Evolutionary conservation across 2,888 invertebrate species (phyloP).

Genomic region (Nemotelus pantherinus): DNA sequence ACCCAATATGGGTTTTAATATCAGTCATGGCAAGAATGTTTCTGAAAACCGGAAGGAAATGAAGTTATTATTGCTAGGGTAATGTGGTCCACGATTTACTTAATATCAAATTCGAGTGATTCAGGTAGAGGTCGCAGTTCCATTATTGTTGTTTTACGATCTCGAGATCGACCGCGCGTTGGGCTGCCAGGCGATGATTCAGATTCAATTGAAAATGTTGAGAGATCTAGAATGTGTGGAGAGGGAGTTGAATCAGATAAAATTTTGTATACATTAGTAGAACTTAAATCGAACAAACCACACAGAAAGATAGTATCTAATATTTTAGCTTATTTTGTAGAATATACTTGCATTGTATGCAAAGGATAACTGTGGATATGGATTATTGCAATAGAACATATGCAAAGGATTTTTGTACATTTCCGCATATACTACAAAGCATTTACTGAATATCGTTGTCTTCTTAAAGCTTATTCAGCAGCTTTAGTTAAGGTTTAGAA

Average conservation of each 20-base stretch:
- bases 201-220: slow-evolving; percentile 79
- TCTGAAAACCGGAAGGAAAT: slow-evolving; percentile 64
- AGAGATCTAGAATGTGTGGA: slow-evolving; percentile 71
- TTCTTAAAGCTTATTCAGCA: no score
- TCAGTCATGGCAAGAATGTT: slow-evolving; percentile 95
- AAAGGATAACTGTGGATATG: no score
- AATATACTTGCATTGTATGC: no score
- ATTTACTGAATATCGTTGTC: no score
- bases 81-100: slow-evolving; percentile 66
- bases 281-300: slow-evolving; percentile 50
- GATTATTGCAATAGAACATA: no score
- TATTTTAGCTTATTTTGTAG: no score
- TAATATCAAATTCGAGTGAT: slow-evolving; percentile 88
- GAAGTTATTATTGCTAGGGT: slow-evolving; percentile 6
- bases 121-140: slow-evolving; percentile 74
- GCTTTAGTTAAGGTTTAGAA: no score
- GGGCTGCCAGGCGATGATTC: slow-evolving; percentile 67
- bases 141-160: slow-evolving; percentile 65
- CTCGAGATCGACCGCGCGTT: slow-evolving; percentile 64
- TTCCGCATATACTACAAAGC: no score
- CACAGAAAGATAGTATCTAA: no score
- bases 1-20: slow-evolving; percentile 97
- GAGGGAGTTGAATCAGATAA: slow-evolving; percentile 30
- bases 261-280: slow-evolving; percentile 1
- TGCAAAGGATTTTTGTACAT: no score